These are phyloP conservation scores for Leptopilina myrica DNA, from an alignment of 2,888 invertebrate species.

Conservation along the genomic window DNA sequence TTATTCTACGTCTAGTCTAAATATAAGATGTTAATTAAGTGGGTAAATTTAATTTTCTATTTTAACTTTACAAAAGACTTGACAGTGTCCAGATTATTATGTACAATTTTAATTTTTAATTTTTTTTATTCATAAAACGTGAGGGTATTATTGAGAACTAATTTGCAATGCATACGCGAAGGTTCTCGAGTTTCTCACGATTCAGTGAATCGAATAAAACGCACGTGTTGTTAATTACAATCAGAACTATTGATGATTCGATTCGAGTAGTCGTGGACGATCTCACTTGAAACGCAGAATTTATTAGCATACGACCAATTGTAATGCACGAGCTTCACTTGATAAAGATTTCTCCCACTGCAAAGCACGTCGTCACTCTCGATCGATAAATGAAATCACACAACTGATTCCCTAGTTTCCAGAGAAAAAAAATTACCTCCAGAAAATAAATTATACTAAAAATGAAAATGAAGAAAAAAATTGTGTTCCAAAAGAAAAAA, in stretches of 20 bases:
- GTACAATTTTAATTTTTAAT: too few relatives aligned
- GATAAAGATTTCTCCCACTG: constrained; percentile 17
- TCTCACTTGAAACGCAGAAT: constrained; percentile 43
- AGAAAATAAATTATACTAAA: neutral
- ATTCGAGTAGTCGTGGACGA: constrained; percentile 10
- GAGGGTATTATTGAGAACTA: constrained; percentile 9
- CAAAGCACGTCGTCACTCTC: constrained; percentile 7
- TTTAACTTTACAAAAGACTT: too few relatives aligned
- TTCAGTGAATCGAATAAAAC: constrained; percentile 10
- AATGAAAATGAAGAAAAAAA: neutral
- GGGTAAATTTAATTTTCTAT: too few relatives aligned
- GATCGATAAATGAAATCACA: constrained; percentile 24
- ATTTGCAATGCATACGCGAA: constrained; percentile 9
- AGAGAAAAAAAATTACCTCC: neutral
- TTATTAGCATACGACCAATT: constrained; percentile 49
- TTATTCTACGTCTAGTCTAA: too few relatives aligned
- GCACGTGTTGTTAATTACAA: constrained; percentile 30
- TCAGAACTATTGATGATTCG: constrained; percentile 25
- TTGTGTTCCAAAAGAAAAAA: neutral
- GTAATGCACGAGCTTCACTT: constrained; percentile 28
- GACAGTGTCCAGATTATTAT: too few relatives aligned
- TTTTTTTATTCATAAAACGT: constrained; percentile 13
- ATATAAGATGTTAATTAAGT: too few relatives aligned
- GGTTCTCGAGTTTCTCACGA: constrained; percentile 7
- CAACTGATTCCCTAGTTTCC: neutral